These are phyloP conservation scores for Leptopterna dolabrata DNA, from an alignment of 2,888 invertebrate species.

Conservation along the genomic window DNA sequence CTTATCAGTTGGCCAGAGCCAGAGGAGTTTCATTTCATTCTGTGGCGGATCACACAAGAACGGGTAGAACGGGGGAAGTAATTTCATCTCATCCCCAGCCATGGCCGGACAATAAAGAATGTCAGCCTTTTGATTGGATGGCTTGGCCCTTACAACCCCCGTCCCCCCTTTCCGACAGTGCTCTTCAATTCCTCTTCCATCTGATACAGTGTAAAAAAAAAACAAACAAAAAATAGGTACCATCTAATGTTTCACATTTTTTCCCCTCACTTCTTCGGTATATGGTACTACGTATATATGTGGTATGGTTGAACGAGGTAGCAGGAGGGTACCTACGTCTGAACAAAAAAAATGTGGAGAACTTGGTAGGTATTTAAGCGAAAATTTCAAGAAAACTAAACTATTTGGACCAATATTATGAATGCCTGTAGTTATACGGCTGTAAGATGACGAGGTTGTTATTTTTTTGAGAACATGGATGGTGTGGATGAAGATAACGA, in stretches of 20 bases:
- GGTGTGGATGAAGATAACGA: no score
- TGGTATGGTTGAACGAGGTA: background rate
- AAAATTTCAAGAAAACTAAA: no score
- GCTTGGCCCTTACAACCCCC: slow-evolving; percentile 3
- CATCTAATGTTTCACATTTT: slow-evolving; percentile 52
- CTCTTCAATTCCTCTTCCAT: slow-evolving; percentile 13
- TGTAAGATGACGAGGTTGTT: no score
- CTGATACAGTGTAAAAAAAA: slow-evolving; percentile 48
- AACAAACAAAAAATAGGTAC: background rate
- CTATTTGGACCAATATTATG: no score
- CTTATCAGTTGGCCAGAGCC: slow-evolving; percentile 38
- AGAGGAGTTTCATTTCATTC: slow-evolving; percentile 44
- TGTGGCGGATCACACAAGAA: slow-evolving; percentile 44
- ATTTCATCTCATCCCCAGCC: slow-evolving; percentile 56
- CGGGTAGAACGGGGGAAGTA: slow-evolving; percentile 35
- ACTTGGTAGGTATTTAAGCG: no score
- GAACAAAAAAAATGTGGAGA: no score
- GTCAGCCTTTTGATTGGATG: slow-evolving; percentile 57
- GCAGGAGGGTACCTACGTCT: no score
- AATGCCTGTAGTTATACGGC: no score
- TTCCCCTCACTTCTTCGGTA: background rate
- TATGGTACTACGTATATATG: background rate
- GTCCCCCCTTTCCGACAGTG: background rate
- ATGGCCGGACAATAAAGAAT: slow-evolving; percentile 53
- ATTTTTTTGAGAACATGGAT: no score